These are phyloP conservation scores for Noctua janthina DNA, from an alignment of 2,888 invertebrate species.

Conservation along the genomic window DNA sequence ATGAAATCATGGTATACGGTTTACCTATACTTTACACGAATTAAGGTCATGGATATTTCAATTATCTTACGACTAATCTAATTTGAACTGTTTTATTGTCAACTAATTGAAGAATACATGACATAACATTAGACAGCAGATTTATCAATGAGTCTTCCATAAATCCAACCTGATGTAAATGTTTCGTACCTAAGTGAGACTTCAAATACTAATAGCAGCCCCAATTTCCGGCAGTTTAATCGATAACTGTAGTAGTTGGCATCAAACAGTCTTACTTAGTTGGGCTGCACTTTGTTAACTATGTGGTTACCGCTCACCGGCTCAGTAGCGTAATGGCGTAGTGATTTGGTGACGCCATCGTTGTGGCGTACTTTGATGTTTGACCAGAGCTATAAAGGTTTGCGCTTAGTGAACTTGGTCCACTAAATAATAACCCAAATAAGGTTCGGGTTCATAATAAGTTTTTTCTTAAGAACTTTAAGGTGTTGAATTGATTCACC, in stretches of 20 bases:
- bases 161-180: not conserved
- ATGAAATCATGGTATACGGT: not conserved
- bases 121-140: not conserved
- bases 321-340: slow-evolving; percentile 22
- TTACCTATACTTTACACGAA: not conserved
- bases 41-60: too few relatives aligned
- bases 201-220: slow-evolving; percentile 22
- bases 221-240: slow-evolving; percentile 38
- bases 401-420: not conserved
- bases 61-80: not conserved
- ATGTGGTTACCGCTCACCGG: slow-evolving; percentile 37
- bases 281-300: slow-evolving; percentile 53
- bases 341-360: slow-evolving; percentile 23
- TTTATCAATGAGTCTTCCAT: not conserved
- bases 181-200: slow-evolving; percentile 5
- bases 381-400: not conserved
- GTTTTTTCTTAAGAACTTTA: not conserved
- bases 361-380: slow-evolving; percentile 24
- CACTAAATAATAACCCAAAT: not conserved
- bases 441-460: not conserved
- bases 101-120: not conserved
- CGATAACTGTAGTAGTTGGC: slow-evolving; percentile 45
- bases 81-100: not conserved
- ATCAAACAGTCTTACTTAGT: slow-evolving; percentile 45
- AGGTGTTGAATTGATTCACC: not conserved